Base-by-base conservation (phyloP, 2,888 invertebrate genomes). In the Bimastos eiseni region DNA sequence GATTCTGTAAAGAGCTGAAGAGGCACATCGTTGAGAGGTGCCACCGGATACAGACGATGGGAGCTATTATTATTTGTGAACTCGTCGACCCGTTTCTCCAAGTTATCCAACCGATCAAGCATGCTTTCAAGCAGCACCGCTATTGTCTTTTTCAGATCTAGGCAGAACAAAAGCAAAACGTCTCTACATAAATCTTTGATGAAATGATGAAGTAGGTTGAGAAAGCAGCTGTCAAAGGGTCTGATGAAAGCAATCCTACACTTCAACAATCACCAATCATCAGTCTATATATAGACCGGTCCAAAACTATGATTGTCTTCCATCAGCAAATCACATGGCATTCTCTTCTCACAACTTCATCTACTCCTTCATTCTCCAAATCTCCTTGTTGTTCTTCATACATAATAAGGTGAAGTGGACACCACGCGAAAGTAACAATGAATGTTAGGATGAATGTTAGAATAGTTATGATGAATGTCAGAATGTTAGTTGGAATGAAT, bases 71-170 rank as follows among this genome's bases (percentile, higher is more conserved):
- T 90, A 19, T 34, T 36, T 33, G 34, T 30, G 30, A 70, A 34
- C 21, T 33, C 84, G n/a, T 90, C 90, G 36, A 92, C 89, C 55
- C 88, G 90, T n/a, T 83, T 38, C 88, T 95, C 95, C 41, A 95
- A 91, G 4, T 92, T 90, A 88, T 93, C 92, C n/a, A 95, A 90
- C 33, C 95, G 92, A 44, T 93, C 93, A 90, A 95, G 88, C 90
- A 95, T 93, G 90, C 93, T 94, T 90, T 95, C 94, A 90, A 95
- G 91, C 86, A 95, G 91, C 0, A 95, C 94, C 0, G 95, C 95
- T 93, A 95, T 93, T 0, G 95, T 95, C 92, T 94, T 94, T 92
- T 95, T 95, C 91, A 95, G 92, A 92, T 95, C 95, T 95, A 70
- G 11, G n/a, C 30, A 70, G n/a, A 70, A 70, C 70, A 70, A 1